Base-by-base conservation (phyloP, 2,113 vertebrate genomes). In the Conger conger region DNA sequence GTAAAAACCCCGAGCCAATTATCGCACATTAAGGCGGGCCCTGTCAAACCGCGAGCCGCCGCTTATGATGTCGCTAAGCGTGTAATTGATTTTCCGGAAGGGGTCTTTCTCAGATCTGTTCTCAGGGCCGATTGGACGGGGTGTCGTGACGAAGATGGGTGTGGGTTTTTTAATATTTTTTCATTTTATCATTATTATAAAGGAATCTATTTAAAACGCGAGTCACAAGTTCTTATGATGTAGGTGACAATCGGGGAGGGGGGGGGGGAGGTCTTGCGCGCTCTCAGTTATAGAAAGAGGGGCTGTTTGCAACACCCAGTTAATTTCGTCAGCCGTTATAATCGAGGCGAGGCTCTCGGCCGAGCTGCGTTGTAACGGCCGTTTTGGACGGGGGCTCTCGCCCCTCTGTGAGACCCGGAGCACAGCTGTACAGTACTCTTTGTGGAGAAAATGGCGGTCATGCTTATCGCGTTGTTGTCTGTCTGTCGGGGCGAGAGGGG, bases 331-430 rank as follows among this genome's bases (percentile, higher is more conserved):
- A 76, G 86, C 88, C 45, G 83, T 82, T 92, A 91, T 91, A 92
- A 92, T 93, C 86, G 86, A 84, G 83, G 86, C 81, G 77, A 86
- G 76, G 45, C 82, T 88, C 86, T 90, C 89, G 88, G 83, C 35
- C 77, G 9, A 35, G 27, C 53, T 87, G 89, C 86, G 85, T 77
- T 76, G 88, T 86, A 87, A 85, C 77, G 86, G 85, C 81, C 78
- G 82, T 81, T 83, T 83, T 38, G 68, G 37, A 18, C 30, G 20
- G 54, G 11, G 17, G n/a, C n/a, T n/a, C 54, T 80, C 1, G 35
- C n/a, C 45, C 33, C n/a, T n/a, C n/a, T n/a, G 35, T 13, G 45
- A 50, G 36, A 73, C 60, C 45, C n/a, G 79, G 53, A 42, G 53
- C 82, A 16, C 45, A 57, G 27, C 15, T 45, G 68, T 83, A 79